Conservation (phyloP, 2,888 invertebrate genomes). For the Aphelenchoides bicaudatus region DNA sequence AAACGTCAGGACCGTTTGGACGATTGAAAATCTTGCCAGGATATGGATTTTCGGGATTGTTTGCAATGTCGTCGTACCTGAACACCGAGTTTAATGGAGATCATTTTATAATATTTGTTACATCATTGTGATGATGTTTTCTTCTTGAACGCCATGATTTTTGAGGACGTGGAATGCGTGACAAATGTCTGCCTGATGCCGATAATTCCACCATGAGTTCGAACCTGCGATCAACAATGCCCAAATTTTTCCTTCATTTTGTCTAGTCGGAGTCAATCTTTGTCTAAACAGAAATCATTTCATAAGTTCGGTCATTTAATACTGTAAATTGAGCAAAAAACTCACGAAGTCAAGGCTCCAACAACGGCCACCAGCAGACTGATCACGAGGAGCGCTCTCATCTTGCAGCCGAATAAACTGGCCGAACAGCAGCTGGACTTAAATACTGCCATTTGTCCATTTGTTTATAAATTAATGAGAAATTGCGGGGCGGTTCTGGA, state of each 20-base stretch:
- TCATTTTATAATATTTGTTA: too few relatives aligned
- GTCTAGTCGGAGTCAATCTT: too few relatives aligned
- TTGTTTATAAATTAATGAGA: too few relatives aligned
- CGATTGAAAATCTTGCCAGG: conserved; percentile 67
- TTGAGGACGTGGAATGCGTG: conserved; percentile 68
- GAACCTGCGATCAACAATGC: conserved; percentile 68
- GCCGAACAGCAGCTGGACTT: not conserved
- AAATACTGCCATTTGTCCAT: too few relatives aligned
- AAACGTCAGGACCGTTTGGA: conserved; percentile 67
- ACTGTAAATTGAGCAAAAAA: not conserved
- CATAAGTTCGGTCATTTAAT: not conserved
- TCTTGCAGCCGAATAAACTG: not conserved
- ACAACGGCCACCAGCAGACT: not conserved
- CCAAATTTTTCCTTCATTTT: conserved; percentile 64
- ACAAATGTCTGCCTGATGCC: conserved; percentile 68
- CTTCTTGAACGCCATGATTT: conserved; percentile 66
- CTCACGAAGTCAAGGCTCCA: not conserved
- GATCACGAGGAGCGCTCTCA: not conserved
- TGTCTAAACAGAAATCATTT: too few relatives aligned
- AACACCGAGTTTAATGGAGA: conserved; percentile 52
- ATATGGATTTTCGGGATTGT: conserved; percentile 65
- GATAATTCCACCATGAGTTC: conserved; percentile 66
- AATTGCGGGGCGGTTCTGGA: too few relatives aligned
- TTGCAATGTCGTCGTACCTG: conserved; percentile 69
- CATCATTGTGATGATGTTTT: conserved; percentile 67